These are phyloP conservation scores for Tachina fera DNA, from an alignment of 2,888 invertebrate genomes.

Conservation along the genomic window DNA sequence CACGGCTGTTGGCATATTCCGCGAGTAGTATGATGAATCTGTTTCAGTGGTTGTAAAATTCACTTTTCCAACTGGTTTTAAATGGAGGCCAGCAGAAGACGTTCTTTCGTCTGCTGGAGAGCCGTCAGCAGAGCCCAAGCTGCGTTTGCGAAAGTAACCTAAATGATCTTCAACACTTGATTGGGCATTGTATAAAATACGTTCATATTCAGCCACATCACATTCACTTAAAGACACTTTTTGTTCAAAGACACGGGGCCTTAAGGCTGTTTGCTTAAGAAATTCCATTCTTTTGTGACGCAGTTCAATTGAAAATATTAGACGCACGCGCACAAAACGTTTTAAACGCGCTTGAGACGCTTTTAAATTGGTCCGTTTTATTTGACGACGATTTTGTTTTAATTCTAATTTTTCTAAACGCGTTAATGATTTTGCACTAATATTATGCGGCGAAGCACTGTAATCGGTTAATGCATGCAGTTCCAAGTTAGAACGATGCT, in stretches of 20 bases:
- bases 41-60: constrained; percentile 60
- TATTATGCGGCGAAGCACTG: constrained; percentile 65
- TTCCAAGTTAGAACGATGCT: constrained; percentile 77
- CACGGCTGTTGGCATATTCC: constrained; percentile 53
- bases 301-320: constrained; percentile 87
- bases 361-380: constrained; percentile 79
- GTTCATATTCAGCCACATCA: constrained; percentile 78
- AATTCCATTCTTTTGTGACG: constrained; percentile 83
- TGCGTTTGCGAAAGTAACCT: constrained; percentile 79
- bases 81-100: constrained; percentile 25
- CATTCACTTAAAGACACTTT: constrained; percentile 76
- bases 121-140: constrained; percentile 22
- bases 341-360: constrained; percentile 75
- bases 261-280: constrained; percentile 77
- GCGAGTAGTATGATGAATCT: constrained; percentile 50
- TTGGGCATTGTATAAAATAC: constrained; percentile 76
- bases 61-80: constrained; percentile 51
- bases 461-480: constrained; percentile 77
- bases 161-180: constrained; percentile 79
- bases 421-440: constrained; percentile 75
- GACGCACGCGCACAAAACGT: constrained; percentile 86
- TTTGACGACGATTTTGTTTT: constrained; percentile 79
- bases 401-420: constrained; percentile 80
- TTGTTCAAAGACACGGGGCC: constrained; percentile 79
- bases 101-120: background rate